phyloP scores from a whole-genome alignment of 2,888 invertebrate genomes.

The Apodemia hepburni region DNA sequence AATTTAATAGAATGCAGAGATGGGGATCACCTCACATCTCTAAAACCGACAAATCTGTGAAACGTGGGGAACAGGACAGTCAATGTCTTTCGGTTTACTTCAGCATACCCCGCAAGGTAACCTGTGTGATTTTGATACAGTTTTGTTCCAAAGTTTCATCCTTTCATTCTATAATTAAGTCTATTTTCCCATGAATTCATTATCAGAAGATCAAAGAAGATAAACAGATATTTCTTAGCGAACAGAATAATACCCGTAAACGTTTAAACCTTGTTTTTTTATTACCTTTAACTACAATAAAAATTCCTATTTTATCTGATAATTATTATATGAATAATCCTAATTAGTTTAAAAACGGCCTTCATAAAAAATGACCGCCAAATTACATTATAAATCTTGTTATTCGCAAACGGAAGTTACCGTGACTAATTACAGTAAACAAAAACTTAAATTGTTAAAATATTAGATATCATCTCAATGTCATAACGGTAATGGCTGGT shows the following conservation, averaged over 20 bases:
- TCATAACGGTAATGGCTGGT: too few species aligned
- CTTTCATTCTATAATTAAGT: too few species aligned
- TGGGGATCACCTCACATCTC: not conserved
- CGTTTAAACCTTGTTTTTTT: not conserved
- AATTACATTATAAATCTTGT: not conserved
- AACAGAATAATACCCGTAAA: not conserved
- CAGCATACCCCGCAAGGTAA: too few species aligned
- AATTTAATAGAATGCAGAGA: too few species aligned
- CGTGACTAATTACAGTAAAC: not conserved
- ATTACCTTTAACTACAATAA: not conserved
- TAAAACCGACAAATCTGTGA: not conserved
- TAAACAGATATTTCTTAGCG: not conserved
- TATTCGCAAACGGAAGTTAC: constrained; percentile 4
- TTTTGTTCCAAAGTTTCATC: too few species aligned
- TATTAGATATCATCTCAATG: not conserved
- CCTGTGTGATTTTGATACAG: too few species aligned
- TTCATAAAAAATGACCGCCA: not conserved
- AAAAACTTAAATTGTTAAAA: not conserved
- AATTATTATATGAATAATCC: not conserved
- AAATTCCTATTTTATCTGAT: not conserved
- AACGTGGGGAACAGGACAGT: too few species aligned
- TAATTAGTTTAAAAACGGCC: not conserved
- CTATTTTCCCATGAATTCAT: too few species aligned
- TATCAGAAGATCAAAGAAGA: too few species aligned
- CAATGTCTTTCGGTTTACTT: too few species aligned